Base-by-base conservation (phyloP, 1,140 invertebrate genomes). In the Cataglyphis hispanica region DNA sequence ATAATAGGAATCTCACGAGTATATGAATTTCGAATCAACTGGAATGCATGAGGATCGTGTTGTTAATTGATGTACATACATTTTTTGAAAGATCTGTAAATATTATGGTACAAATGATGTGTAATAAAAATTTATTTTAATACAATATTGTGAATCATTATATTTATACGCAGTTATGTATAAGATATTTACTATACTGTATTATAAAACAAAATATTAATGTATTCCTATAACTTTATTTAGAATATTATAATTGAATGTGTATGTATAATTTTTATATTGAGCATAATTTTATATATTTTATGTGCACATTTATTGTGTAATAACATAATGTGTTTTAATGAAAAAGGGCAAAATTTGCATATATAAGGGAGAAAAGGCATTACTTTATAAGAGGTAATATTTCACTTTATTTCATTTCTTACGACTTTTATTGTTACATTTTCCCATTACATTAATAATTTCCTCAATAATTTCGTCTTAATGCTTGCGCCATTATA, bases 391-490 rank as follows among this genome's bases (percentile, higher is more conserved):
- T 69, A 67, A 64, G 64, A 56, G 50, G 53, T 75, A 40, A 43
- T 85, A 66, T 76, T 88, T 86, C 76, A 37, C 76, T 84, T 86
- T 83, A 91, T 91, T 94, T 93, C 93, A 92, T 94, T 94, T 92
- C 88, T 93, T 90, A 94, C 89, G 92, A 94, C 63, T 80, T 91
- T 89, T 93, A 91, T 93, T 90, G 89, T 93, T 93, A 94, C 93
- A 94, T 93, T 93, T 92, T 91, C 93, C 92, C 91, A 92, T 94
- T 93, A 91, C 91, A 92, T 92, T 93, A 85, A 92, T 93, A 93
- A 91, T 84, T 90, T 81, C 86, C 56, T 92, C 87, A 87, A 78
- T 92, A 89, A 78, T 93, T 93, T 77, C 83, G 87, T 92, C 93
- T 94, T 91, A 93, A 93, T 89, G 86, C 88, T 91, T 92, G 89